Percentiles rank a stretch among this genome's conserved stretches.
phyloP scores from a whole-genome alignment of 2,888 invertebrate genomes.

The Rhingia campestris region DNA sequence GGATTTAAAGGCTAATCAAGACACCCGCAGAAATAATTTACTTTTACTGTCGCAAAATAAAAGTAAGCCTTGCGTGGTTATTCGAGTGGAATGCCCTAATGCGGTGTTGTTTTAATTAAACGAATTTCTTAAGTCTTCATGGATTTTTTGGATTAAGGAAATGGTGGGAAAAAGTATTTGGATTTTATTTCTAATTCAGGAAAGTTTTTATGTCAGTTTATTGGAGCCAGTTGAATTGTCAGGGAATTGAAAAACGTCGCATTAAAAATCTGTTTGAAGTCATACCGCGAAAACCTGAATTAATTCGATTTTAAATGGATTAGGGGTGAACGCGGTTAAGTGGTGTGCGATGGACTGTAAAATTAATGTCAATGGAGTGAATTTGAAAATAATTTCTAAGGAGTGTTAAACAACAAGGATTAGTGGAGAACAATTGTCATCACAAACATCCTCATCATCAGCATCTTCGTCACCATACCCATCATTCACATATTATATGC shows the following conservation, averaged over 20 bases:
- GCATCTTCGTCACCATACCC: no score
- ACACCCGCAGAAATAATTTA: conserved; percentile 56
- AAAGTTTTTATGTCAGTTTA: conserved; percentile 19
- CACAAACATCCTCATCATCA: no score
- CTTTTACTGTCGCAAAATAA: conserved; percentile 49
- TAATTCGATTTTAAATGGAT: conserved; percentile 56
- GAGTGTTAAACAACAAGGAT: no score
- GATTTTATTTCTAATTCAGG: conserved; percentile 47
- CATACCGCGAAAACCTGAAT: conserved; percentile 51
- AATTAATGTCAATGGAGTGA: conserved; percentile 4
- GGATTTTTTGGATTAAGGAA: conserved; percentile 62
- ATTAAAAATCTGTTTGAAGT: conserved; percentile 31
- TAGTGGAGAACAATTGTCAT: no score
- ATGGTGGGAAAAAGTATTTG: conserved; percentile 70
- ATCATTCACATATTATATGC: no score
- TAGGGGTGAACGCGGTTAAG: conserved; percentile 40
- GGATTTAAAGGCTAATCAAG: conserved; percentile 61
- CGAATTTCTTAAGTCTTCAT: conserved; percentile 57
- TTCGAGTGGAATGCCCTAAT: conserved; percentile 54
- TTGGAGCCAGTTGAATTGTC: neutral
- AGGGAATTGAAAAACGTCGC: conserved; percentile 20
- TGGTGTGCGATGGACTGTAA: conserved; percentile 44
- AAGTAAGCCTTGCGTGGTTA: conserved; percentile 32
- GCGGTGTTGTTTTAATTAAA: conserved; percentile 70
- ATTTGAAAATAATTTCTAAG: no score